Percentiles rank a stretch among this genome's conserved stretches.
Evolutionary conservation across 2,113 vertebrate species (phyloP).

Genomic region (Thymallus thymallus): DNA sequence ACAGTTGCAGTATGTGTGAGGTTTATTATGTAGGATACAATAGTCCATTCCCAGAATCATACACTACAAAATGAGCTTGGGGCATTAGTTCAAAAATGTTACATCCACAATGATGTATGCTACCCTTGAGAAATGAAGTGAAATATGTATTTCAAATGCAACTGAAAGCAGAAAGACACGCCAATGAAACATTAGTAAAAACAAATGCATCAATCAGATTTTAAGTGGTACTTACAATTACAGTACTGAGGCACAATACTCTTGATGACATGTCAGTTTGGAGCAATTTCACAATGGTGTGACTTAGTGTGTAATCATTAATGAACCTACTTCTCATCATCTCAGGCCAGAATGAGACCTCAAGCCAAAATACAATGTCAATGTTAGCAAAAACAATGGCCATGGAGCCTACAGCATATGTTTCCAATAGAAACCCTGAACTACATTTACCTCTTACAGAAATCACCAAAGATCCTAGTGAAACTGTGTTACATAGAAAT

Average conservation of each 20-base stretch:
- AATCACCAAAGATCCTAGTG: not conserved
- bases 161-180: too few species aligned
- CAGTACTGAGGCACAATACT: too few species aligned
- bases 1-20: not conserved
- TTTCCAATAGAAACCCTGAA: slow-evolving; percentile 47
- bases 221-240: too few species aligned
- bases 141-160: too few species aligned
- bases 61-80: not conserved
- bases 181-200: too few species aligned
- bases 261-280: too few species aligned
- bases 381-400: slow-evolving; percentile 30
- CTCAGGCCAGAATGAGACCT: slow-evolving; percentile 9
- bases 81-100: not conserved
- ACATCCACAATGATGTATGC: too few species aligned
- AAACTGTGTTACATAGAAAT: slow-evolving; percentile 8
- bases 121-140: too few species aligned
- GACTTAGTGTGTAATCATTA: not conserved
- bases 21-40: not conserved
- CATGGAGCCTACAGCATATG: slow-evolving; percentile 45
- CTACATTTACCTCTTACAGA: slow-evolving; percentile 8
- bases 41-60: not conserved
- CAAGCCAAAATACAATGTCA: slow-evolving; percentile 1
- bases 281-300: not conserved
- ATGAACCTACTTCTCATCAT: not conserved
- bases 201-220: too few species aligned